Evolutionary conservation across 2,113 vertebrate species (phyloP).

Genomic region (Delphinus delphis): DNA sequence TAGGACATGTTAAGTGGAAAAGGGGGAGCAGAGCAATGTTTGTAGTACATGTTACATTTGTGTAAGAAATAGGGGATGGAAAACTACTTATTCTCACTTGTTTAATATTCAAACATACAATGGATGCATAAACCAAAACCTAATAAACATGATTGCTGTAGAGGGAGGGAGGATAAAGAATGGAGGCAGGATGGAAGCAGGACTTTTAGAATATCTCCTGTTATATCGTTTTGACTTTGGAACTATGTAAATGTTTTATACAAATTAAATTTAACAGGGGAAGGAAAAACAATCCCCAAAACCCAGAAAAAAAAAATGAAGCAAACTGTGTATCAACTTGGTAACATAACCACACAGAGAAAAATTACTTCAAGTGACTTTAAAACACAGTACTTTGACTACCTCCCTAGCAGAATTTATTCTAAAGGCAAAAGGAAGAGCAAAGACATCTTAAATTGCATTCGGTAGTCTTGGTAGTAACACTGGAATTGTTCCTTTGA

Average conservation of each 20-base stretch:
- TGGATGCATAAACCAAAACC: not conserved
- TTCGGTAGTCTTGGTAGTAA: not conserved
- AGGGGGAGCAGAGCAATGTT: not conserved
- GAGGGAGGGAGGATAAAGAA: not conserved
- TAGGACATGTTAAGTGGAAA: not conserved
- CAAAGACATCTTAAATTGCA: not conserved
- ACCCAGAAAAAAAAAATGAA: not conserved
- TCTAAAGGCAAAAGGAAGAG: conserved; percentile 12
- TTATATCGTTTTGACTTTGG: conserved; percentile 16
- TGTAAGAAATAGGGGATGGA: not conserved
- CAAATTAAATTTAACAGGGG: not conserved
- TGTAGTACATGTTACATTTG: not conserved
- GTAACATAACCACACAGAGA: conserved; percentile 9
- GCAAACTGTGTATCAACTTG: not conserved
- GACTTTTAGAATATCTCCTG: not conserved
- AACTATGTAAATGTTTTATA: not conserved
- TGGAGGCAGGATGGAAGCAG: not conserved
- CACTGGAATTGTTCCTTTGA: conserved; percentile 12
- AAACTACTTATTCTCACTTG: not conserved
- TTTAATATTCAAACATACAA: not conserved
- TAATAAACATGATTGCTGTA: not conserved
- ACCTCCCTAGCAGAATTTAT: conserved; percentile 9
- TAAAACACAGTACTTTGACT: not conserved
- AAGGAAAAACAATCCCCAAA: not conserved
- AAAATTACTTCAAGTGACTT: not conserved